Conservation (phyloP, 2,888 invertebrate genomes). For the Epistrophe eligans region DNA sequence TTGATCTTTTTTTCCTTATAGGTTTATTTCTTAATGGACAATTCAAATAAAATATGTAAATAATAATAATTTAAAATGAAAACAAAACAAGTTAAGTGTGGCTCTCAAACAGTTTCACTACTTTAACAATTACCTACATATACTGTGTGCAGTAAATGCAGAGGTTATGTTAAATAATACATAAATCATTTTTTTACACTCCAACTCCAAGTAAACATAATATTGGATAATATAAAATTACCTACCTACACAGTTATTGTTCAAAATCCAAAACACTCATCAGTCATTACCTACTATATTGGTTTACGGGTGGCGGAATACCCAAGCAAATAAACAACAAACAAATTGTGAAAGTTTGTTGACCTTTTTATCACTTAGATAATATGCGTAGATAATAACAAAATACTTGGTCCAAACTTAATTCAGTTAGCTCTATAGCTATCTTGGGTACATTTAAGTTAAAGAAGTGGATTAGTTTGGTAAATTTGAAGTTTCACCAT, state of each 20-base stretch:
- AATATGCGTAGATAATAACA: conserved; percentile 20
- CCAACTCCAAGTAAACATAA: conserved; percentile 22
- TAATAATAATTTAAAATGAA: conserved; percentile 4
- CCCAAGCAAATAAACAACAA: conserved; percentile 20
- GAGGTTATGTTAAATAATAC: conserved; percentile 20
- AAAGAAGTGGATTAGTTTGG: conserved; percentile 3
- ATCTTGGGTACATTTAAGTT: not conserved
- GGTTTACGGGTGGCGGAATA: too few species aligned
- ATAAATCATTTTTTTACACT: conserved; percentile 7
- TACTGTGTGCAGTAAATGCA: not conserved
- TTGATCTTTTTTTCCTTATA: not conserved
- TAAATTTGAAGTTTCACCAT: conserved; percentile 15
- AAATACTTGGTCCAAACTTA: not conserved
- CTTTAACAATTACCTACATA: not conserved
- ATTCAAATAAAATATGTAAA: not conserved
- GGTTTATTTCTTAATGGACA: not conserved
- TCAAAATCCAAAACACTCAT: conserved; percentile 12
- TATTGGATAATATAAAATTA: not conserved
- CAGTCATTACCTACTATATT: not conserved
- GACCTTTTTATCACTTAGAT: conserved; percentile 45
- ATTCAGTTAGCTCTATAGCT: not conserved
- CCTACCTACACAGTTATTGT: not conserved
- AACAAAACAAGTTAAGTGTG: not conserved
- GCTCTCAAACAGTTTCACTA: not conserved
- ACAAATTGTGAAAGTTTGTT: conserved; percentile 53